Percentiles rank a stretch among this genome's conserved stretches.
Evolutionary conservation across 2,888 invertebrate species (phyloP).

Genomic region (Amphipoea lucens): DNA sequence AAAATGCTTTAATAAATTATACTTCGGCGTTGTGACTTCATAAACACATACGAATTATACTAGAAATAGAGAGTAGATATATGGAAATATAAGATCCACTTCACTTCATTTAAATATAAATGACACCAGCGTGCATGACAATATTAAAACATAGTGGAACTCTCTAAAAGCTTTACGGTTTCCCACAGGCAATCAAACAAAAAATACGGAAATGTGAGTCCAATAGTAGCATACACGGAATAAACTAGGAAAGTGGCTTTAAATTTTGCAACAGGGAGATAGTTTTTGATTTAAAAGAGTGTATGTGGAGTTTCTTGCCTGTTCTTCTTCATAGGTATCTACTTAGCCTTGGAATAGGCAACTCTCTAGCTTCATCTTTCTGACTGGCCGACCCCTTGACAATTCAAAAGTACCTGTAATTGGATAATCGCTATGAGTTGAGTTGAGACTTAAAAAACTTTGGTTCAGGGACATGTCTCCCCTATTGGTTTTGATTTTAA

Average conservation of each 20-base stretch:
- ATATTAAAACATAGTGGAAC: constrained; percentile 51
- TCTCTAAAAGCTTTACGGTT: constrained; percentile 62
- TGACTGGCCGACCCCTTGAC: neutral
- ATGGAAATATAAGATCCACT: constrained; percentile 23
- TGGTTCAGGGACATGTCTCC: neutral
- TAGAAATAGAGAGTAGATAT: neutral
- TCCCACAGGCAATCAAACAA: constrained; percentile 35
- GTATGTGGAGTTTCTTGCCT: neutral
- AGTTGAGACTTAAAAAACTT: neutral
- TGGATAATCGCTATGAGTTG: neutral
- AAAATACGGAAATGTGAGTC: constrained; percentile 21
- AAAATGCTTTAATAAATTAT: constrained; percentile 18
- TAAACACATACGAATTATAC: constrained; percentile 24
- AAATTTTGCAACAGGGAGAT: neutral
- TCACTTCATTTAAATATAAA: constrained; percentile 50
- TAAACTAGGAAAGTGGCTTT: constrained; percentile 15
- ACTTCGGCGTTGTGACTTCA: constrained; percentile 38
- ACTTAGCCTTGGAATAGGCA: neutral
- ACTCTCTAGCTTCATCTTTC: neutral
- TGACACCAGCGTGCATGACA: constrained; percentile 19
- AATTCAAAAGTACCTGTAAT: neutral
- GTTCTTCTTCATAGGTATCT: neutral
- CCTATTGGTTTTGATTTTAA: neutral
- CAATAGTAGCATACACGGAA: constrained; percentile 16
- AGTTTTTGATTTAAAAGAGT: neutral